Conservation (phyloP, 2,113 vertebrate genomes). For the Shinisaurus crocodilurus region DNA sequence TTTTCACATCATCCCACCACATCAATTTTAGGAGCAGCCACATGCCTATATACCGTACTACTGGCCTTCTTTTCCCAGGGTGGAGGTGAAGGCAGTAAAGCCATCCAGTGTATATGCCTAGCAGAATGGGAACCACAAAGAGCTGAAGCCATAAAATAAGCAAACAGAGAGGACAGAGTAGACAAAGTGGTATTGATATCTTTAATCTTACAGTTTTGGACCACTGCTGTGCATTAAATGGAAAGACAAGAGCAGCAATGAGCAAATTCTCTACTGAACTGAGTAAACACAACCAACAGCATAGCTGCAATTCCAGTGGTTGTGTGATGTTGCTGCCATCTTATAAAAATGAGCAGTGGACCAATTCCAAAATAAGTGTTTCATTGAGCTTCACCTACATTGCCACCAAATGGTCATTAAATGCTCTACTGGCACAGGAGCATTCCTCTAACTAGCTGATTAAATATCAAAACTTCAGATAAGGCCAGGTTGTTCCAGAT, state of each 20-base stretch:
- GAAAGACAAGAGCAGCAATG: neutral
- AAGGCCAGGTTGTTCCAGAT: neutral
- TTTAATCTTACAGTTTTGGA: neutral
- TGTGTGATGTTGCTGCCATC: neutral
- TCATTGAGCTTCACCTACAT: neutral
- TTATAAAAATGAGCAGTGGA: neutral
- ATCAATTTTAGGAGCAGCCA: neutral
- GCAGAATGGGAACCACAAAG: neutral
- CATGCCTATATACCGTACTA: neutral
- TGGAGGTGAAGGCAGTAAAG: neutral
- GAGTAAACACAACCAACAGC: neutral
- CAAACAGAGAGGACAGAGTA: neutral
- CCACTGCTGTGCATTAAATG: neutral
- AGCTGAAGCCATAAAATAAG: neutral
- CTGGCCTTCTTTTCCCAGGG: neutral
- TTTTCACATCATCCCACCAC: neutral
- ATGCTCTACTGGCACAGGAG: neutral
- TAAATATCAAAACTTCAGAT: slow-evolving; percentile 24
- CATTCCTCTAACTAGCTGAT: neutral
- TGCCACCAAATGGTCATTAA: slow-evolving; percentile 20
- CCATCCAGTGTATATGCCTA: neutral
- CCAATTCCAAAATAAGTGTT: slow-evolving; percentile 1
- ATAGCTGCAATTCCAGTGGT: neutral
- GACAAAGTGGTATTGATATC: neutral
- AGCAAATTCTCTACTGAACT: neutral